Evolutionary conservation across 2,797 vertebrate genomes (phyloP), one percentile per base, ranked within the genome.

Genomic region (Eulemur coronatus): DNA sequence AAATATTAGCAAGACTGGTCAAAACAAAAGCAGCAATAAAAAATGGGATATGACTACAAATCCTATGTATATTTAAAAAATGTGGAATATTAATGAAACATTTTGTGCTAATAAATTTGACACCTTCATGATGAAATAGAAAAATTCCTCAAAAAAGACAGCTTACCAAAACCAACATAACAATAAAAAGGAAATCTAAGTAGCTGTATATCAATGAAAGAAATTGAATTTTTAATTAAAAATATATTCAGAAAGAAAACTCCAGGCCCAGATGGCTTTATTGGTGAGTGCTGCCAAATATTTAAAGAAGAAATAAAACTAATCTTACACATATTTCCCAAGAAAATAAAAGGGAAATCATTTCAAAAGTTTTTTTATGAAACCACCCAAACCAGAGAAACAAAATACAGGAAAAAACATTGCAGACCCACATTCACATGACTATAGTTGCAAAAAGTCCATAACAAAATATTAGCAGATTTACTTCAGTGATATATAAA

Each of bases 191-290:
- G 89, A 61, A 69, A 67, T 79, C 41, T 91, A 46, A 46, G 41
- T 92, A 57, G 30, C 1, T 93, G 0, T 87, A 22, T 92, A 57
- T 81, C 35, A 78, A 41, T 61, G 59, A 84, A 82, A 88, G 72
- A 50, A 35, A 92, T 69, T 38, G 11, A 84, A 65, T 48, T 96
- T 91, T 91, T 91, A 33, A 73, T 88, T 88, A 38, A 78, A 91
- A 73, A 38, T 79, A 61, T 88, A 92, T 35, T 20, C 50, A 57
- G 22, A 90, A 94, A 73, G 33, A 81, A 89, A 89, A 95, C 7
- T 41, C 41, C n/a, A 87, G n/a, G 41, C 50, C 18, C 48, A 72
- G 46, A 94, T 92, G n/a, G 59, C 41, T 92, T 92, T 69, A 92
- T 91, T 72, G 61, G 14, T 87, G 26, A 72, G 20, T 70, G 59